Base-by-base conservation (phyloP, 2,888 invertebrate species). In the Herminia tarsipennalis region DNA sequence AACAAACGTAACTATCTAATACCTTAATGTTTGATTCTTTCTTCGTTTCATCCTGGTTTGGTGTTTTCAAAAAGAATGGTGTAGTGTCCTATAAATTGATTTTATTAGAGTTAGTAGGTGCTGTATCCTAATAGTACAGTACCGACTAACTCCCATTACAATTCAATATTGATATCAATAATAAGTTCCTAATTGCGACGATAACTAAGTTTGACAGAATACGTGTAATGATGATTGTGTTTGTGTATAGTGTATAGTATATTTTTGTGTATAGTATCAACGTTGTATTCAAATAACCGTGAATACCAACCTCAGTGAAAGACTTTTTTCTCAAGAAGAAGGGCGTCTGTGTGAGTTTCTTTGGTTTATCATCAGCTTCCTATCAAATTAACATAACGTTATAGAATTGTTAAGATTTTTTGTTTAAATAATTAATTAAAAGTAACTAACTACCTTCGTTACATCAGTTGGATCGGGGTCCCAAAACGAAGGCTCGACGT, bases 271-370 rank as follows among this genome's bases (percentile, higher is more conserved):
- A 2, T 13, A 13, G 1, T 27, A 17, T 45, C n/a, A 33, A 12
- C 36, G 32, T 28, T 16, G 14, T 16, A 1, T 33, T 2, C 16
- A 35, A n/a, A 5, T 20, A 21, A 8, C 16, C 17, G 18, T 50
- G 36, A 46, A 32, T 67, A 53, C 49, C 48, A 76, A 82, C 81
- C 79, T 80, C 79, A 46, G 69, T 58, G 24, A 61, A 60, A 41
- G 66, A 64, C 48, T 76, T 79, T 54, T 76, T 77, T 62, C 78
- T 73, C 56, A 76, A 69, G 53, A 70, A 76, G 51, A 73, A 68
- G 47, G 74, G 73, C 34, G 73, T 55, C 54, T 74, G 71, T 62
- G 56, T 54, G 12, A 66, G 65, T 65, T 65, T 70, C 65, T 48
- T 53, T 48, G 58, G 60, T 55, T 56, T 69, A 44, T 75, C 74